Conservation (phyloP, 2,797 vertebrate species). For the Syndactyla subalaris region DNA sequence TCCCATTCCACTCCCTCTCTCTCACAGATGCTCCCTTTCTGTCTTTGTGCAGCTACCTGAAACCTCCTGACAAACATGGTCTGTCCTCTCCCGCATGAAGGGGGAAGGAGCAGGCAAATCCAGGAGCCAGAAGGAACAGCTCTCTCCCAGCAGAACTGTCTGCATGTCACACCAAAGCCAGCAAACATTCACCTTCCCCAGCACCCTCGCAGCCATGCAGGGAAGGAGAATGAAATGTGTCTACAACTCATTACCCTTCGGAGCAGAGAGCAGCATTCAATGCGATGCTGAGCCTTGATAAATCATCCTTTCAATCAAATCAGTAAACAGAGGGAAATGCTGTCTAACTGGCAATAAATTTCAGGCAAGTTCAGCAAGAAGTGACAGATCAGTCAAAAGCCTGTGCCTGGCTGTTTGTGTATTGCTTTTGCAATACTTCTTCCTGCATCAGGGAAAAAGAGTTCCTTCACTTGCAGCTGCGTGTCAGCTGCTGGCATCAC, state of each 20-base stretch:
- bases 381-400: constrained; percentile 16
- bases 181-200: neutral
- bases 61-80: neutral
- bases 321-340: constrained; percentile 39
- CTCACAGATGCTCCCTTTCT: neutral
- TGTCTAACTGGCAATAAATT: constrained; percentile 50
- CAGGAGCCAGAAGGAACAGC: neutral
- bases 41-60: neutral
- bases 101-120: neutral
- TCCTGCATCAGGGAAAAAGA: neutral
- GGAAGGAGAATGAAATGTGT: constrained; percentile 19
- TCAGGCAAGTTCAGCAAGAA: constrained; percentile 27
- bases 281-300: neutral
- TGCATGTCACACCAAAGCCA: neutral
- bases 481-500: rapidly evolving
- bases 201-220: neutral
- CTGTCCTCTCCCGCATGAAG: neutral
- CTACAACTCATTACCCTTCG: constrained; percentile 40
- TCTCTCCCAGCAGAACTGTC: neutral
- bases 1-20: neutral
- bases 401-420: neutral
- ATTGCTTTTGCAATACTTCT: neutral
- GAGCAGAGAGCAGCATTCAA: neutral
- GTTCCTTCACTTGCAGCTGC: neutral
- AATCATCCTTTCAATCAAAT: constrained; percentile 56